phyloP scores from a whole-genome alignment of 2,888 invertebrate species.

The Caenorhabditis doughertyi region DNA sequence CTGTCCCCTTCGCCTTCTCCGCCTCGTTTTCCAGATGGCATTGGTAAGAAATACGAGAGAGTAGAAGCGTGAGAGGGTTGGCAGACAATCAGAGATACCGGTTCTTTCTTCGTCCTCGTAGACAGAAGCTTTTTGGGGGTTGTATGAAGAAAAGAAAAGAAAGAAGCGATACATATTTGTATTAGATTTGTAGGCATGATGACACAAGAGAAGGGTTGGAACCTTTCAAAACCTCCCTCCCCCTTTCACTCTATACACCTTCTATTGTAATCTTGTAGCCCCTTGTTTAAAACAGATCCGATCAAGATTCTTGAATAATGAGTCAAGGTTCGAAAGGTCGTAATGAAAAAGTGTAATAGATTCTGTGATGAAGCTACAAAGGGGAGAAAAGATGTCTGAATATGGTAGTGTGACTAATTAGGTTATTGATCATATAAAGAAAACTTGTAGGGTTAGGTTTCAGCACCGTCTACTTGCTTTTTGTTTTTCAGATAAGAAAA shows the following conservation, averaged over 20 bases:
- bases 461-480: too few species aligned
- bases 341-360: slow-evolving; percentile 6
- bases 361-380: slow-evolving; percentile 25
- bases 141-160: too few species aligned
- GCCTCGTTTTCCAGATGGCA: slow-evolving; percentile 46
- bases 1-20: slow-evolving; percentile 16
- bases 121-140: slow-evolving; percentile 41
- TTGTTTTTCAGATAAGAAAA: too few species aligned
- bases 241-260: background rate
- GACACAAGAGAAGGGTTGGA: slow-evolving; percentile 20
- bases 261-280: slow-evolving; percentile 24
- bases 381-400: slow-evolving; percentile 4
- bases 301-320: slow-evolving; percentile 38
- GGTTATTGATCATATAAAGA: slow-evolving; percentile 12
- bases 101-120: slow-evolving; percentile 13
- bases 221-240: slow-evolving; percentile 1
- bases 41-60: slow-evolving; percentile 32
- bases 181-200: slow-evolving; percentile 43
- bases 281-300: slow-evolving; percentile 6
- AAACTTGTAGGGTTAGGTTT: background rate
- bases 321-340: slow-evolving; percentile 30
- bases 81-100: slow-evolving; percentile 29
- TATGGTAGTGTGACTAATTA: slow-evolving; percentile 30
- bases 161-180: slow-evolving; percentile 39
- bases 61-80: slow-evolving; percentile 6